Percentiles rank a stretch among this genome's conserved stretches.
These are phyloP conservation scores for Oscheius sp. DNA, from an alignment of 2,888 invertebrate species.

Conservation along the genomic window DNA sequence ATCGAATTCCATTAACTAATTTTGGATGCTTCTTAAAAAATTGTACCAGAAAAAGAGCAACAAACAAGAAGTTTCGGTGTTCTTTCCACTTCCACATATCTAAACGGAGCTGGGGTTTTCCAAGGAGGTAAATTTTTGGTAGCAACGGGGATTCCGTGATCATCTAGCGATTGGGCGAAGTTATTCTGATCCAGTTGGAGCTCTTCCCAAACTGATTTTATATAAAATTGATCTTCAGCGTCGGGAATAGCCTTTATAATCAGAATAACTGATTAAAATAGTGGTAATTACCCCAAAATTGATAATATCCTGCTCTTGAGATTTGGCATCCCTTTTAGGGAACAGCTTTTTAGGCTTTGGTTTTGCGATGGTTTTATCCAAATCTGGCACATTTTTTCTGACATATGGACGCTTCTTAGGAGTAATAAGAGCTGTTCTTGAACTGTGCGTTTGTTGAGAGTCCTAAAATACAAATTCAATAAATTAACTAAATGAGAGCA, in stretches of 20 bases:
- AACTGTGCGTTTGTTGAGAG: not conserved
- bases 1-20: slow-evolving; percentile 38
- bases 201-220: slow-evolving; percentile 12
- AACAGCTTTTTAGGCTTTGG: slow-evolving; percentile 24
- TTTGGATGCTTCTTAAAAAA: slow-evolving; percentile 40
- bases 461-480: not conserved
- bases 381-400: not conserved
- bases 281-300: slow-evolving; percentile 18
- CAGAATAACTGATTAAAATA: not conserved
- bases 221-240: slow-evolving; percentile 31
- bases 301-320: slow-evolving; percentile 1
- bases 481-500: no score
- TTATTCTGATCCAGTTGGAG: slow-evolving; percentile 30
- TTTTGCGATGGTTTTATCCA: not conserved
- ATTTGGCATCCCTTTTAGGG: slow-evolving; percentile 3
- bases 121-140: slow-evolving; percentile 20
- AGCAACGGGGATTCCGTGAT: not conserved
- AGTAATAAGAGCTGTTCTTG: not conserved
- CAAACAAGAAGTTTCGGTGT: not conserved
- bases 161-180: slow-evolving; percentile 6
- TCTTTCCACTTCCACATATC: not conserved
- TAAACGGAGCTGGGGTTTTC: slow-evolving; percentile 20
- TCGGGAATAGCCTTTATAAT: slow-evolving; percentile 19
- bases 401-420: slow-evolving; percentile 2
- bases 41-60: not conserved